Base-by-base conservation (phyloP, 2,797 vertebrate species). In the Poecilia picta region DNA sequence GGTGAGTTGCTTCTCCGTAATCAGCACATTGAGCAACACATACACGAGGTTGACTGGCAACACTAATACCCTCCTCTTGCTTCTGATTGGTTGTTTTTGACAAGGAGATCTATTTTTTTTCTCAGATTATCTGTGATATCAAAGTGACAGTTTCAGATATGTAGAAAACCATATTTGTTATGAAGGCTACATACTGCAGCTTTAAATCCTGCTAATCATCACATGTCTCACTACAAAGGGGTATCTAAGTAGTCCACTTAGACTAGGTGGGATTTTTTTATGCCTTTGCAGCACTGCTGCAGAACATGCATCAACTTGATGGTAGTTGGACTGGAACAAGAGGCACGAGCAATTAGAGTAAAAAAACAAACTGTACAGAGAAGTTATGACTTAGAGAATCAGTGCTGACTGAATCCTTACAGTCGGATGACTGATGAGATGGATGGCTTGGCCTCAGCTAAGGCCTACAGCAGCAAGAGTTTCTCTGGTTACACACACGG, bases 401-500 rank as follows among this genome's bases (percentile, higher is more conserved):
- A 89, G 89, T 62, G 84, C 85, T 84, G 87, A 87, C 88, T 90
- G 85, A 85, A 90, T 83, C 70, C 68, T 31, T 87, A 76, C 76
- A 76, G 84, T 89, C 62, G 23, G 77, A 90, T 91, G 89, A 92
- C 88, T 90, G 88, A 90, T 91, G 84, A 86, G 88, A 91, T 87
- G 82, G 86, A 89, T 75, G 77, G 73, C 59, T 87, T 89, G 91
- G 92, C 87, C 87, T 91, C 47, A 12, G 76, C 33, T 79, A 84
- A 88, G 91, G 86, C 55, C 83, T 76, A 83, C 86, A 92, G 89
- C 83, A 91, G 83, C 86, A 92, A 85, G 74, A 83, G 88, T 93
- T 93, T 95, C 90, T 94, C 89, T 82, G 73, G 91, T 94, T 94
- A 93, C 93, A 91, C 80, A 87, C 85, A 88, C 73, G 62, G 76